Evolutionary conservation across 2,888 invertebrate species (phyloP).

Genomic region (Phyto melanocephala): DNA sequence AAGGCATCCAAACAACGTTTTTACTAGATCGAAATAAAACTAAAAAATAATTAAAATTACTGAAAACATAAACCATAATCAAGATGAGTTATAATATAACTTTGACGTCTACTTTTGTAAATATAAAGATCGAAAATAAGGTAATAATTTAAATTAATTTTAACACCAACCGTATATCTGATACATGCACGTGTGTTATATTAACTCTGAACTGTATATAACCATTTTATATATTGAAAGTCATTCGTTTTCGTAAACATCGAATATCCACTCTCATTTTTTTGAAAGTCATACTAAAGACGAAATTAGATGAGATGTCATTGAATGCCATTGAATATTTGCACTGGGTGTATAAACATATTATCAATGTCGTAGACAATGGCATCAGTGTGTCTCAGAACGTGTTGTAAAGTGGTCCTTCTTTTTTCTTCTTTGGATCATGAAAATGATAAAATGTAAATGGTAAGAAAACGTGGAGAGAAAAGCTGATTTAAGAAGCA

Average conservation of each 20-base stretch:
- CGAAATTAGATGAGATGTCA: slow-evolving; percentile 20
- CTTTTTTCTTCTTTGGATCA: neutral
- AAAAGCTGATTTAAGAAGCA: neutral
- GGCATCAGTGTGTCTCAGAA: neutral
- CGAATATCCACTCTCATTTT: neutral
- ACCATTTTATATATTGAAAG: neutral
- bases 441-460: neutral
- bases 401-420: neutral
- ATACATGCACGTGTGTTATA: neutral
- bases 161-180: slow-evolving; percentile 11
- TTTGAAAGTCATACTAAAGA: neutral
- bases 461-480: neutral
- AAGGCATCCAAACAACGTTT: too few relatives aligned
- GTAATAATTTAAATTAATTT: slow-evolving; percentile 41
- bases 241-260: neutral
- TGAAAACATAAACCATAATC: too few relatives aligned
- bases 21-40: too few relatives aligned
- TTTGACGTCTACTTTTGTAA: too few relatives aligned
- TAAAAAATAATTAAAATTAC: too few relatives aligned
- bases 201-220: too few relatives aligned
- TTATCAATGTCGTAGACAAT: slow-evolving; percentile 7
- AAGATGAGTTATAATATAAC: too few relatives aligned
- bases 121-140: slow-evolving; percentile 10
- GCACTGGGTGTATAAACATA: slow-evolving; percentile 1
- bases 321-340: slow-evolving; percentile 31